Evolutionary conservation across 2,113 vertebrate species (phyloP), one percentile per base, ranked within the genome.

Genomic region (Forbesichthys papilliferus): DNA sequence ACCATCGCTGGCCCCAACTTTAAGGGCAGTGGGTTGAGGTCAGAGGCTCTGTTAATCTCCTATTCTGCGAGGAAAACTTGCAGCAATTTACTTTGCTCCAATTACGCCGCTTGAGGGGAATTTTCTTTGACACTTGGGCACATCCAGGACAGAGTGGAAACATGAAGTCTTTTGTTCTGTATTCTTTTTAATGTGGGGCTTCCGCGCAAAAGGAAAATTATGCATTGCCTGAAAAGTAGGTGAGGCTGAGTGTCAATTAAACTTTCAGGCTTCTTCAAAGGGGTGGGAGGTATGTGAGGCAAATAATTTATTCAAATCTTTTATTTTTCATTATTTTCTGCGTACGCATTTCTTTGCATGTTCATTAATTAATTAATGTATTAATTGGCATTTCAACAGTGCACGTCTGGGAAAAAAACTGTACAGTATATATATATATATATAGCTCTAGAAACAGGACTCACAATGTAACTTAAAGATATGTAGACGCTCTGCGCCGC

Each of bases 241-340:
- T 69, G 64, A 80, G 69, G 51, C 16, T 5, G 52, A 65, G 69
- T 79, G 73, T 79, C 81, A 79, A 69, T 77, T 84, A 46, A 73
- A 73, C 58, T 61, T 66, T 64, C 48, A 2, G 11, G 14, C 14
- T 11, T 75, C 74, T 80, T 85, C 80, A 85, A 87, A 70, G 61
- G 27, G 48, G 11, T 49, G 33, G 47, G n/a, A 34, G 12, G 64
- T 61, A 47, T 33, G 69, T 65, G 12, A 4, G 63, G 36, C 8
- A 48, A 64, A 80, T 76, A 65, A 66, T 75, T 74, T 82, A 52
- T 79, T 75, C 46, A 49, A n/a, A 47, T 68, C 72, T 69, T 51
- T 11, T 51, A 47, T 0, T 42, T 42, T 42, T 42, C 7, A 6
- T 42, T 42, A 6, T 42, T 42, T 42, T 42, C 36, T 42, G 36